Evolutionary conservation across 1,140 invertebrate species (phyloP), one percentile per base, ranked within the genome.

Genomic region (Camponotus pennsylvanicus): DNA sequence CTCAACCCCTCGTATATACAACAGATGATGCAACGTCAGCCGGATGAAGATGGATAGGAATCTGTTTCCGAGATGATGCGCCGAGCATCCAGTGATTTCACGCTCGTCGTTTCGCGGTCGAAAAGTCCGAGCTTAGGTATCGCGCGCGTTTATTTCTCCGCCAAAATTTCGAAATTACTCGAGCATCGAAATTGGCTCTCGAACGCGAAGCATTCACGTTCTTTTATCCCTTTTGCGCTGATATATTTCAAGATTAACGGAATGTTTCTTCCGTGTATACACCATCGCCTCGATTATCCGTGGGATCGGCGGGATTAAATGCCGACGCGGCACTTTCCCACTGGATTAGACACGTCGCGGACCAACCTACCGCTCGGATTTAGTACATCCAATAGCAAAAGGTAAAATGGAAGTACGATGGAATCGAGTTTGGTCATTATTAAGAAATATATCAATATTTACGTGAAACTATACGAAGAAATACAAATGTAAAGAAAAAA

Each of bases 341-440:
- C 32, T 73, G 88, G 88, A 90, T 89, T 89, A 83, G 88, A 83
- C 88, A 90, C 88, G 88, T 90, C 86, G 71, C 85, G 71, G 84
- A 89, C 77, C 52, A 55, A 75, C 66, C 61, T 59, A 73, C 75
- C 77, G 37, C 37, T 66, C 66, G 71, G 55, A 89, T 78, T 83
- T 82, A 66, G 52, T 86, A 77, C 59, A 78, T 87, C 87, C 88
- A 59, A 76, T 76, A 78, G 85, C 71, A 78, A 89, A 86, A 90
- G 88, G 85, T 82, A 89, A 89, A 90, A 89, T 89, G 86, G 88
- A 59, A 61, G 79, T 15, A 45, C 79, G 69, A 73, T 61, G 13
- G 59, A 61, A 82, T 70, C 49, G 40, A 83, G 55, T 34, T 34
- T 45, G 55, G 4, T 55, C 55, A 32, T n/a, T 57, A 67, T 18